Percentiles rank a stretch among this genome's conserved stretches.
Conservation (phyloP, 2,113 vertebrate genomes). For the Sorex fumeus region DNA sequence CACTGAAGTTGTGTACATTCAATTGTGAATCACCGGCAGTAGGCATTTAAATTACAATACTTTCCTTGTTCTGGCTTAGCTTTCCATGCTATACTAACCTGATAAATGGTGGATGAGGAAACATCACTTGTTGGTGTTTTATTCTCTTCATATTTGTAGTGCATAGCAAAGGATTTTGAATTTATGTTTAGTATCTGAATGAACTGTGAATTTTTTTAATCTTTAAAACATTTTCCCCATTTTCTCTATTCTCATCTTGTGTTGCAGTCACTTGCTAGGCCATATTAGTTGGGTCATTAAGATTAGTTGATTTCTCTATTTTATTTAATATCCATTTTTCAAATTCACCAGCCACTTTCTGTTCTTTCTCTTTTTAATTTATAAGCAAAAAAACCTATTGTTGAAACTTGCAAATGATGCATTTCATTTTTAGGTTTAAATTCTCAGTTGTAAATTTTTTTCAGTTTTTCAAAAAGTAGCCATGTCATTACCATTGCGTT, state of each 20-base stretch:
- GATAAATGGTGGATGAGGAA: no score
- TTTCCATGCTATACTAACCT: no score
- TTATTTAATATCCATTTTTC: neutral
- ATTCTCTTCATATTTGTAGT: neutral
- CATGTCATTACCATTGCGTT: neutral
- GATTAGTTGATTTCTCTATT: neutral
- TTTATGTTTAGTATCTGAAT: neutral
- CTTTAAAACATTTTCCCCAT: neutral
- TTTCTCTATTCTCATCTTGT: neutral
- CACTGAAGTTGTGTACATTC: no score
- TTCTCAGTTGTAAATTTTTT: neutral
- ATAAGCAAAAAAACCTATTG: accelerated
- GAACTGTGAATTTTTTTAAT: neutral
- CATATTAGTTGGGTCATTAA: neutral
- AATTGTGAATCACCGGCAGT: no score
- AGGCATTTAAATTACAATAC: no score
- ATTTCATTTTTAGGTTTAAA: neutral
- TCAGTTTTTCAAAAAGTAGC: neutral
- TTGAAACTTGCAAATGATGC: neutral
- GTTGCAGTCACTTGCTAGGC: no score
- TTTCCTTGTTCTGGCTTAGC: no score
- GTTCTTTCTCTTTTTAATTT: no score
- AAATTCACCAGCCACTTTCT: neutral
- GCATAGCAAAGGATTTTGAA: neutral
- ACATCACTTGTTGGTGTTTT: neutral